phyloP scores from a whole-genome alignment of 2,797 vertebrate species.

The Aulostomus chinensis region DNA sequence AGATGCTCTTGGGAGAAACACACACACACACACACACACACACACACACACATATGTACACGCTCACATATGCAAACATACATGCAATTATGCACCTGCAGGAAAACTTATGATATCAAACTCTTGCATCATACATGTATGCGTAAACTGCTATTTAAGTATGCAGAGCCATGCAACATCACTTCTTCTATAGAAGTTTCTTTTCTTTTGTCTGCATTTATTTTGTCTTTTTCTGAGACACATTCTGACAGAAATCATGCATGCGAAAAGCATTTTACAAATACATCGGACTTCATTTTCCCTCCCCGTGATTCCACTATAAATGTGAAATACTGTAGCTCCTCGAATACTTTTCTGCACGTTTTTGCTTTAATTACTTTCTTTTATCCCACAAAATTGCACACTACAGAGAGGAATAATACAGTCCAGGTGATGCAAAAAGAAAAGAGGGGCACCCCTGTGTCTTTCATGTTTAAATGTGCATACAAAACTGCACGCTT shows the following conservation, averaged over 20 bases:
- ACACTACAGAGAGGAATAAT: no score
- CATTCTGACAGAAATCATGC: slow-evolving; percentile 48
- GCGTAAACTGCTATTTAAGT: slow-evolving; percentile 31
- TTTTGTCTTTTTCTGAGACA: slow-evolving; percentile 41
- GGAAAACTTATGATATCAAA: slow-evolving; percentile 6
- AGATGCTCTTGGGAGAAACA: slow-evolving; percentile 55
- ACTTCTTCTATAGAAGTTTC: neutral
- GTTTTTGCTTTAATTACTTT: slow-evolving; percentile 50
- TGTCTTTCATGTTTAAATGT: slow-evolving; percentile 48
- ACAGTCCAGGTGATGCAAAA: no score
- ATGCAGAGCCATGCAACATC: slow-evolving; percentile 7
- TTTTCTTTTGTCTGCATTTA: slow-evolving; percentile 35
- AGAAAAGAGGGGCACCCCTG: no score
- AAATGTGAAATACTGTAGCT: slow-evolving; percentile 48
- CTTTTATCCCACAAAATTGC: slow-evolving; percentile 30
- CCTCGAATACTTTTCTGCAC: slow-evolving; percentile 27
- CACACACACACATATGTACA: no score
- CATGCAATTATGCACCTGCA: slow-evolving; percentile 28
- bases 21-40: slow-evolving; percentile 9
- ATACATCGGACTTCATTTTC: slow-evolving; percentile 49
- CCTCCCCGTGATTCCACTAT: slow-evolving; percentile 16
- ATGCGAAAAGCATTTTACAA: slow-evolving; percentile 57
- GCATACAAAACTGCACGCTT: slow-evolving; percentile 31
- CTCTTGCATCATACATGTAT: slow-evolving; percentile 31
- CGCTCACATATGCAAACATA: slow-evolving; percentile 24